Percentiles rank a stretch among this genome's conserved stretches.
Conservation (phyloP, 2,113 vertebrate genomes). For the Chascanopsetta lugubris region DNA sequence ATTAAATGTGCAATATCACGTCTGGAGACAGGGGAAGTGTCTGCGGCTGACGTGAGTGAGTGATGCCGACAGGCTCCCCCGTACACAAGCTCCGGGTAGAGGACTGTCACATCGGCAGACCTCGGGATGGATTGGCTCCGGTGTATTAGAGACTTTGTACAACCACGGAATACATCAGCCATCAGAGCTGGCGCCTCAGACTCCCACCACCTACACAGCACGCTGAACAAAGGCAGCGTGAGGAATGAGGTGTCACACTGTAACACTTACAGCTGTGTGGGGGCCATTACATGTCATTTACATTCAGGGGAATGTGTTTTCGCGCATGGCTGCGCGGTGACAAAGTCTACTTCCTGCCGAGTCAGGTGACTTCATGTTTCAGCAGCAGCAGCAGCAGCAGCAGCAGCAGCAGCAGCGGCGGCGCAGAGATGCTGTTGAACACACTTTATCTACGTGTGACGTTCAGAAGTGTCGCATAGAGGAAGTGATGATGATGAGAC, state of each 20-base stretch:
- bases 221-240: conserved; percentile 56
- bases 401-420: too few species aligned
- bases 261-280: conserved; percentile 59
- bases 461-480: too few species aligned
- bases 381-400: too few species aligned
- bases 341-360: conserved; percentile 12
- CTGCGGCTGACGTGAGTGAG: conserved; percentile 65
- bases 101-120: conserved; percentile 58
- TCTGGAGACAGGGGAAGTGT: conserved; percentile 63
- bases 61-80: conserved; percentile 69
- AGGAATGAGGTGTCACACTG: conserved; percentile 66
- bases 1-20: conserved; percentile 72
- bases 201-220: conserved; percentile 55
- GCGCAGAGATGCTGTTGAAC: too few species aligned
- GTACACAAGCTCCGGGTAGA: conserved; percentile 59
- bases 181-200: conserved; percentile 49
- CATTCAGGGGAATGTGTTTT: conserved; percentile 55
- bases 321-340: conserved; percentile 43
- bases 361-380: conserved; percentile 35
- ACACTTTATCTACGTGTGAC: too few species aligned
- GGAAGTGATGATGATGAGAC: too few species aligned
- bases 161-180: conserved; percentile 55
- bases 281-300: conserved; percentile 66
- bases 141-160: conserved; percentile 51
- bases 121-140: conserved; percentile 53